phyloP scores from a whole-genome alignment of 2,113 vertebrate genomes.

The Enhydra lutris region DNA sequence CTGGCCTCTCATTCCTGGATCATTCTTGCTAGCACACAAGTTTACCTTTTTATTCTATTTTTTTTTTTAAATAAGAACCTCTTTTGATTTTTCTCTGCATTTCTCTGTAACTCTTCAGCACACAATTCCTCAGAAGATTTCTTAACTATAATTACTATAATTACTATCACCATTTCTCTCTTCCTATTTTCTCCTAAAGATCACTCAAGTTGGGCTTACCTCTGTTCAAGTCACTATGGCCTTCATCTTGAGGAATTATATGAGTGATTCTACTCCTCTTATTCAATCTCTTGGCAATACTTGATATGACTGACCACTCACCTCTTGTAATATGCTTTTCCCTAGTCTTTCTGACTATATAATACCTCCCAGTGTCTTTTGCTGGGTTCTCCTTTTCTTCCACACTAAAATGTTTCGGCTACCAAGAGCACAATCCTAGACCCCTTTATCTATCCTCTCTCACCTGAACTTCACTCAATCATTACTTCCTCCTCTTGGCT shows the following conservation, averaged over 20 bases:
- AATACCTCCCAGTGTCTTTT: background rate
- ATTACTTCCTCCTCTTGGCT: background rate
- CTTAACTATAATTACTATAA: background rate
- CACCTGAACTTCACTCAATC: background rate
- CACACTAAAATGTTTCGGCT: background rate
- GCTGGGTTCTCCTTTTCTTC: background rate
- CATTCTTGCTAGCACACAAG: background rate
- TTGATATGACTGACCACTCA: background rate
- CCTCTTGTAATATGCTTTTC: background rate
- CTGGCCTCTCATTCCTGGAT: background rate
- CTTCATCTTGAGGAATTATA: background rate
- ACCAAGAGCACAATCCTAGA: background rate
- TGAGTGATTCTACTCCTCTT: background rate
- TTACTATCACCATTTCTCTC: background rate
- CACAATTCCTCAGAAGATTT: background rate
- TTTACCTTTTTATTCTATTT: background rate
- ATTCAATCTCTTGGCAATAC: background rate
- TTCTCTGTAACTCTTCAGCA: background rate
- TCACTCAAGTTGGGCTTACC: background rate
- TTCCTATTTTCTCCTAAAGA: background rate
- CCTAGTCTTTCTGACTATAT: background rate
- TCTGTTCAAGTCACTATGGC: background rate
- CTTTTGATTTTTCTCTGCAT: background rate
- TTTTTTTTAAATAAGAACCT: background rate
- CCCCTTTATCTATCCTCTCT: background rate